Conservation (phyloP, 2,888 invertebrate species). For the Andrena dorsata region DNA sequence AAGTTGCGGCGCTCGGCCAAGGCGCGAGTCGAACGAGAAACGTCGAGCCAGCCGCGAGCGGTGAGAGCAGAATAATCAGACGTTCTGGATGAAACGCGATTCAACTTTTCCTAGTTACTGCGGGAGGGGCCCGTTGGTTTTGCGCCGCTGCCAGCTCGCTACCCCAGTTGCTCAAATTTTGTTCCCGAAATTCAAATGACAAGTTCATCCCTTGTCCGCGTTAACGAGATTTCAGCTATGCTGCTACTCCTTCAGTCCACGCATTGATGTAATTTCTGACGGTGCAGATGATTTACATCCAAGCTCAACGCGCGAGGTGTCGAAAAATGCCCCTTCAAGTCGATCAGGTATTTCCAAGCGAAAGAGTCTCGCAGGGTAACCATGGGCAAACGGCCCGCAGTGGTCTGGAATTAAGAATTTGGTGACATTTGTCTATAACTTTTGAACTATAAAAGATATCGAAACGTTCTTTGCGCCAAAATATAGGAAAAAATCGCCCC, state of each 20-base stretch:
- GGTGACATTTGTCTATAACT: too few relatives aligned
- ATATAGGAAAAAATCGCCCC: too few relatives aligned
- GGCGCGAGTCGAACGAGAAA: conserved; percentile 29
- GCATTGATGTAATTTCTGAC: too few relatives aligned
- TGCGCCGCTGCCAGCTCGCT: background rate
- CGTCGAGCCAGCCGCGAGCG: conserved; percentile 24
- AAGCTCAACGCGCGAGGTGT: too few relatives aligned
- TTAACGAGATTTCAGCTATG: background rate
- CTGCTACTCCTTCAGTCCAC: background rate
- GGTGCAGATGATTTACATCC: too few relatives aligned
- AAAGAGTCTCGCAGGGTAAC: too few relatives aligned
- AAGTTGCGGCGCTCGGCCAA: conserved; percentile 18
- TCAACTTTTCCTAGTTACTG: background rate
- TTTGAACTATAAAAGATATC: too few relatives aligned
- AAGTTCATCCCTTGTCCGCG: background rate
- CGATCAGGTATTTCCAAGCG: too few relatives aligned
- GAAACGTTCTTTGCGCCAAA: too few relatives aligned
- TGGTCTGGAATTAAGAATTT: too few relatives aligned
- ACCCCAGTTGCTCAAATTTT: background rate
- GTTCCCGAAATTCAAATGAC: conserved; percentile 13
- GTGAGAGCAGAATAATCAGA: conserved; percentile 27
- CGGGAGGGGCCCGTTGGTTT: background rate
- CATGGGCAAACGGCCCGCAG: too few relatives aligned
- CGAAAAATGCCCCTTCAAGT: too few relatives aligned
- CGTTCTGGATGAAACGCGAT: conserved; percentile 13